Evolutionary conservation across 2,797 vertebrate species (phyloP), one percentile per base, ranked within the genome.

Genomic region (Xenentodon cancila): DNA sequence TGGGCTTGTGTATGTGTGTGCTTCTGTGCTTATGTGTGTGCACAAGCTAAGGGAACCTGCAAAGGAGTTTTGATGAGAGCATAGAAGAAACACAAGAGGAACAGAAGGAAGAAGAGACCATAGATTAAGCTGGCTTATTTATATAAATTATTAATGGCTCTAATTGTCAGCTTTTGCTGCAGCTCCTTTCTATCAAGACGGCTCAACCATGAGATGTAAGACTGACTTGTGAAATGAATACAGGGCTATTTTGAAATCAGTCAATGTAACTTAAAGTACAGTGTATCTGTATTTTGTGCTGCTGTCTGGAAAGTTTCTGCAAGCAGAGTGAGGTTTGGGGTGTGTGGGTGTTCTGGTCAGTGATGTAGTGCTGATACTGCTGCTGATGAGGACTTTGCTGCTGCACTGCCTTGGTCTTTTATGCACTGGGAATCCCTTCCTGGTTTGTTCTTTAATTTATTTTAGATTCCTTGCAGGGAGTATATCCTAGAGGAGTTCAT

Each of bases 381-480:
- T 71, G 77, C 74, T 77, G 83, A 81, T 91, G 90, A 92, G 78
- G 87, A 75, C 62, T 78, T 84, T 83, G 76, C 84, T 81, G 81
- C 84, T 88, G 84, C 82, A 71, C 70, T 78, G 78, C 80, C 59
- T 64, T 84, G 89, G 89, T 88, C 80, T 89, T 84, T 78, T 89
- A 87, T 76, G 70, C 80, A 47, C 64, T 85, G 91, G 91, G 90
- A 93, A 88, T 92, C 91, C 91, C 90, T 88, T 71, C 80, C 67
- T 82, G 53, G 48, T 69, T 73, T 54, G 42, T 84, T 73, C 59
- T 19, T 59, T 68, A 44, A 61, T 79, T 59, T 80, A 25, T 79
- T 64, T 59, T 64, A n/a, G 53, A 54, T 34, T 18, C 13, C 37
- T 15, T 15, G 37, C 37, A 40, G 37, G 12, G 13, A 40, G 37